These are phyloP conservation scores for Thalassarche chlororhynchos DNA, from an alignment of 2,113 vertebrate species.

Conservation along the genomic window DNA sequence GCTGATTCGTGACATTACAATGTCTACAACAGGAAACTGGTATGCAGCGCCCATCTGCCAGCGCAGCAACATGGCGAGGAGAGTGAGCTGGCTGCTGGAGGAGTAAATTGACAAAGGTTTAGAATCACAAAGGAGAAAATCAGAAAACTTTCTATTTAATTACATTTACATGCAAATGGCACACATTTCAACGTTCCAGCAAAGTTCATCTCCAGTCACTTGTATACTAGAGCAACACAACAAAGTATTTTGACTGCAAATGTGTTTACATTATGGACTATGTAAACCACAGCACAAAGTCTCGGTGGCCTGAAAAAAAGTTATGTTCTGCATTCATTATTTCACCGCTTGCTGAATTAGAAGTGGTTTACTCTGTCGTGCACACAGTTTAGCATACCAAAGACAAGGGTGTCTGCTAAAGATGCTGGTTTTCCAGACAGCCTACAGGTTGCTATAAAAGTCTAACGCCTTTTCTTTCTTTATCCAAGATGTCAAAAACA, in stretches of 20 bases:
- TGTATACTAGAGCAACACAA: not conserved
- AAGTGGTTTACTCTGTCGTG: not conserved
- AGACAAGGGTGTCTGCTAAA: not conserved
- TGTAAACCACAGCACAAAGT: not conserved
- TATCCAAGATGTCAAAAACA: not conserved
- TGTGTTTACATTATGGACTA: not conserved
- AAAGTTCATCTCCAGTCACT: not conserved
- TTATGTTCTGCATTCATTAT: not conserved
- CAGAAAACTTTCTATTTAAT: not conserved
- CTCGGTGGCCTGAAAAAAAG: slow-evolving; percentile 7
- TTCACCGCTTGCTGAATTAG: not conserved
- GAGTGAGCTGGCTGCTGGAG: not conserved
- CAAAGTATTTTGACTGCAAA: slow-evolving; percentile 13
- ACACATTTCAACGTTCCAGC: not conserved
- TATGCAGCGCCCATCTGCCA: not conserved
- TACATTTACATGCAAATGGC: not conserved
- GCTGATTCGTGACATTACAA: not conserved
- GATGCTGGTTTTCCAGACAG: not conserved
- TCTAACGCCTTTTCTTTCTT: not conserved
- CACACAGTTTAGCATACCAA: not conserved
- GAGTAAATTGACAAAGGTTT: not conserved
- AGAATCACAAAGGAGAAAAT: not conserved
- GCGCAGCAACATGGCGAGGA: not conserved
- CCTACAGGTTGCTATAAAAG: slow-evolving; percentile 19
- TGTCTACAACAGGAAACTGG: slow-evolving; percentile 2